Base-by-base conservation (phyloP, 2,888 invertebrate genomes). In the Sphaerolaimus hirsutus region DNA sequence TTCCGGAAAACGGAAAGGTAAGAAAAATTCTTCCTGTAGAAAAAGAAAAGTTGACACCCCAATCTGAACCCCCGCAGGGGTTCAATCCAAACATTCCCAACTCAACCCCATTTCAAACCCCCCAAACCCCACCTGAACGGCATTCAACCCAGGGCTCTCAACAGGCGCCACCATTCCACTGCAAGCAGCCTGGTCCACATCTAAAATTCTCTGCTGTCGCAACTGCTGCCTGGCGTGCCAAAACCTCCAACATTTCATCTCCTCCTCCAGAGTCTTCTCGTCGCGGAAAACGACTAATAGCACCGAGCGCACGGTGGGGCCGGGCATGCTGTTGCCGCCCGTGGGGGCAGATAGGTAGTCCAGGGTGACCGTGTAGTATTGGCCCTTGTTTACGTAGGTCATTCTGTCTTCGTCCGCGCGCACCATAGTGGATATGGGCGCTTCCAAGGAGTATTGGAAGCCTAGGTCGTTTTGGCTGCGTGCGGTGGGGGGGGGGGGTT, bases 201-300 rank as follows among this genome's bases (percentile, higher is more conserved):
- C n/a, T 17, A 57, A 81, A 69, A 93, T 93, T 63, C 93, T 75
- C 68, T 93, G 91, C 70, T 97, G 97, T 51, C 86, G 82, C 52
- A 86, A 87, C 71, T 97, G 93, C 66, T 97, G 93, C 64, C 93
- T 74, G 58, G 86, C 82, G 69, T 97, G 91, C 97, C 97, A 97
- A 69, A 93, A 91, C 68, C 91, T 89, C 93, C 93, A 97, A 53
- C 93, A 58, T 45, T 91, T 93, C 63, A 87, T 81, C 72, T 97
- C 93, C 62, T 97, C 93, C 65, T 91, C 91, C 46, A 84, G 81
- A 57, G 83, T 81, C 69, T 91, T 93, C 69, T 93, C 93, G 71
- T 97, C 93, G 63, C 97, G 76, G 71, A 93, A 93, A 77, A 91
- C 86, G 63, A 93, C 73, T 86, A 91, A 87, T 53, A 93, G 82